phyloP scores from a whole-genome alignment of 2,113 vertebrate genomes.

The Gallinago paraguaiae region DNA sequence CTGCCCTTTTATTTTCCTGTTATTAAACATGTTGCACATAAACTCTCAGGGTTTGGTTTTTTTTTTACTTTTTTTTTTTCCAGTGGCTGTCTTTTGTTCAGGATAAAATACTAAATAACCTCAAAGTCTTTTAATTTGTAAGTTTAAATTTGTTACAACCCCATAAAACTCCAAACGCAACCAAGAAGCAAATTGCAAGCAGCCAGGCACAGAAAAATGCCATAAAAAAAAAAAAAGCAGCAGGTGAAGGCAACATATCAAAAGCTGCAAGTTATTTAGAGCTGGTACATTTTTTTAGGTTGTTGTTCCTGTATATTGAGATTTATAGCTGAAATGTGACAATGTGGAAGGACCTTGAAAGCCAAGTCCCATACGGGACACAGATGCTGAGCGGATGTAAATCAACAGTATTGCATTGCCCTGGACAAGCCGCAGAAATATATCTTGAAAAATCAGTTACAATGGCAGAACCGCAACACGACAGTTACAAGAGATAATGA shows the following conservation, averaged over 20 bases:
- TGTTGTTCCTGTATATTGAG: constrained; percentile 46
- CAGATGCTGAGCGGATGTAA: constrained; percentile 61
- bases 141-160: constrained; percentile 66
- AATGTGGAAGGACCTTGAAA: constrained; percentile 61
- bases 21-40: constrained; percentile 54
- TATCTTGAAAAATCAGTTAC: constrained; percentile 61
- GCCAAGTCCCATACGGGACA: constrained; percentile 40
- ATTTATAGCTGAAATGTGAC: constrained; percentile 67
- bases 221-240: constrained; percentile 9
- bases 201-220: constrained; percentile 52
- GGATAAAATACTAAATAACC: constrained; percentile 66
- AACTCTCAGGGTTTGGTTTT: neutral
- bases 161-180: constrained; percentile 53
- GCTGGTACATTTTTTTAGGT: constrained; percentile 6
- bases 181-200: constrained; percentile 61
- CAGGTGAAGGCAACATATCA: constrained; percentile 55
- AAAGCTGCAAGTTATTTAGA: constrained; percentile 52
- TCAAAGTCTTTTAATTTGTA: constrained; percentile 69
- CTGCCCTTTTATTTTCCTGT: constrained; percentile 59
- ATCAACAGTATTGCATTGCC: constrained; percentile 39
- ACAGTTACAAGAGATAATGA: constrained; percentile 51
- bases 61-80: neutral
- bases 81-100: constrained; percentile 52
- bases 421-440: constrained; percentile 30
- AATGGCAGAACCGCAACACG: neutral